Conservation (phyloP, 1,140 invertebrate species). For the Capitella teleta region DNA sequence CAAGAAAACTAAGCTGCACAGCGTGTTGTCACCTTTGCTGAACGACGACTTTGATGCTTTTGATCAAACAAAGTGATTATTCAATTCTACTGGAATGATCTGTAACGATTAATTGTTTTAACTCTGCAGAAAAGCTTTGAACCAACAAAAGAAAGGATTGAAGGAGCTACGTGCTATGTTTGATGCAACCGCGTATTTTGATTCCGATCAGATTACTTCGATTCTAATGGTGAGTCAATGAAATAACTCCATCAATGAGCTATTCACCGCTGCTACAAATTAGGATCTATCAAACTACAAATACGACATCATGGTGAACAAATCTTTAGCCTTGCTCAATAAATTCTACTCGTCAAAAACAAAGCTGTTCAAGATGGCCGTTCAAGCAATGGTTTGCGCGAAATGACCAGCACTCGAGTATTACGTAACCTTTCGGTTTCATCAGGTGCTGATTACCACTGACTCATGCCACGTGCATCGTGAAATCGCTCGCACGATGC, state of each 20-base stretch:
- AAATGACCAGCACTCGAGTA: background rate
- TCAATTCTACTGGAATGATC: too few relatives aligned
- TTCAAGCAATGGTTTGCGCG: constrained; percentile 28
- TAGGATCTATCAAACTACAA: constrained; percentile 15
- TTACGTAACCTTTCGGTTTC: background rate
- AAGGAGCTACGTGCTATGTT: constrained; percentile 28
- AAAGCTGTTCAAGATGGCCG: constrained; percentile 26
- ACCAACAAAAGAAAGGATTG: constrained; percentile 15
- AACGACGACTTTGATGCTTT: constrained; percentile 23
- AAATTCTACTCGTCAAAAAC: constrained; percentile 14
- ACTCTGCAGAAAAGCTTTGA: constrained; percentile 6
- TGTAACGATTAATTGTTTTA: background rate
- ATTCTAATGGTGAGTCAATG: constrained; percentile 25
- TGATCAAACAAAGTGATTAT: constrained; percentile 10
- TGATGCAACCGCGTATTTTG: constrained; percentile 25
- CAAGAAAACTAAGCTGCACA: constrained; percentile 17
- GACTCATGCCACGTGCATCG: constrained; percentile 23
- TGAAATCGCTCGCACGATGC: constrained; percentile 20
- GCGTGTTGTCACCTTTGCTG: constrained; percentile 22
- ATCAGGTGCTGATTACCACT: constrained; percentile 31
- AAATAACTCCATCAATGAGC: too few relatives aligned
- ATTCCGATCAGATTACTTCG: constrained; percentile 20
- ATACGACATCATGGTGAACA: constrained; percentile 15
- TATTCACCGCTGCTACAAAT: background rate
- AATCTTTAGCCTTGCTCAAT: constrained; percentile 11